Evolutionary conservation across 1,140 invertebrate species (phyloP).

Genomic region (Lepidotrigona ventralis): DNA sequence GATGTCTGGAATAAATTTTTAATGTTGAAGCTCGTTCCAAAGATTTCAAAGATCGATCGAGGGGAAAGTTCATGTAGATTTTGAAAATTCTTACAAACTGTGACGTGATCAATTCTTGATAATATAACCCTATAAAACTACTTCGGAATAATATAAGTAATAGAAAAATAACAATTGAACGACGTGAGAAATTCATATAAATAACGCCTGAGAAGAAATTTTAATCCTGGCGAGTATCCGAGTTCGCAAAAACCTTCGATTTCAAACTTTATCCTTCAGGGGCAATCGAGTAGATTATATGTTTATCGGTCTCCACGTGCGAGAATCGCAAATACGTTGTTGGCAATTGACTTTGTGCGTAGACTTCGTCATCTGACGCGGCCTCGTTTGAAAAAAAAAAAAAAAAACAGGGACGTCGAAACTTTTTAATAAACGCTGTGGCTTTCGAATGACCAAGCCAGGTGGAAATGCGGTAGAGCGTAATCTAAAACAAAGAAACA

Average conservation of each 20-base stretch:
- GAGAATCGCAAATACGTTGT: not conserved
- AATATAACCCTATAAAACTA: not conserved
- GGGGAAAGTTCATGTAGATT: not conserved
- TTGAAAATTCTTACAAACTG: not conserved
- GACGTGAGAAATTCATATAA: too few species aligned
- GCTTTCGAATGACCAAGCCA: not conserved
- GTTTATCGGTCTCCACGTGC: not conserved
- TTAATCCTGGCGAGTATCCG: too few species aligned
- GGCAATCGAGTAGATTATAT: not conserved
- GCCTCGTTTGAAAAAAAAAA: not conserved
- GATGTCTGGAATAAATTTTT: too few species aligned
- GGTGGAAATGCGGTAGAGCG: not conserved
- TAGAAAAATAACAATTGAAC: too few species aligned
- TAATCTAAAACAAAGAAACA: not conserved
- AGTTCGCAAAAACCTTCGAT: not conserved
- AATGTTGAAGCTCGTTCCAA: not conserved
- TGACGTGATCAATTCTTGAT: not conserved
- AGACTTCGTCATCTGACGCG: not conserved
- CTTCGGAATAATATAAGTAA: too few species aligned
- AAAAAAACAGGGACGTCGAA: not conserved
- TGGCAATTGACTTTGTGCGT: not conserved
- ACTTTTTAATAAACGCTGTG: constrained; percentile 14
- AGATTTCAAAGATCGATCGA: not conserved
- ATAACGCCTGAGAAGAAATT: too few species aligned
- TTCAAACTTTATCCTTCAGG: not conserved